phyloP scores from a whole-genome alignment of 2,113 vertebrate genomes.

The Sander lucioperca region DNA sequence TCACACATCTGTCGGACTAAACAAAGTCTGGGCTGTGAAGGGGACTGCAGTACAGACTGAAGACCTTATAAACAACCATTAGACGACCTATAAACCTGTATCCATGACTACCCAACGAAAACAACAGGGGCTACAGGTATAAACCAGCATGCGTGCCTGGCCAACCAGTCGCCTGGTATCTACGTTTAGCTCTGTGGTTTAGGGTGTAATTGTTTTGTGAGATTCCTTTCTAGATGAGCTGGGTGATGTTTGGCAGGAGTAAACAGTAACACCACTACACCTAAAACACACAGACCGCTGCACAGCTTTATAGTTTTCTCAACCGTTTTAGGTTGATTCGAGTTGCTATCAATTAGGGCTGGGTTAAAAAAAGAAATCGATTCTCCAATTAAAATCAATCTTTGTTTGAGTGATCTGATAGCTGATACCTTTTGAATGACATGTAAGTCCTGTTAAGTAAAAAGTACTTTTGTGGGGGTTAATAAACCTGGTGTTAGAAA shows the following conservation, averaged over 20 bases:
- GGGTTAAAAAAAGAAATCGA: no score
- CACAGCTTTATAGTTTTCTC: no score
- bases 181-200: background rate
- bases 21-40: background rate
- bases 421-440: no score
- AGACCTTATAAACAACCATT: background rate
- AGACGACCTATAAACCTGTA: slow-evolving; percentile 15
- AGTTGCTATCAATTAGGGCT: no score
- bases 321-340: no score
- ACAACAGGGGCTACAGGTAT: background rate
- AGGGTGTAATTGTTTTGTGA: no score
- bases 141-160: background rate
- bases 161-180: background rate
- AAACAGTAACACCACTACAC: background rate
- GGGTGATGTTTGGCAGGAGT: background rate
- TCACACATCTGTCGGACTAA: background rate
- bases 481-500: no score
- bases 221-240: background rate
- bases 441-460: no score
- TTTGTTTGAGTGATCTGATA: no score
- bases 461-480: no score
- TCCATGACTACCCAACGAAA: background rate
- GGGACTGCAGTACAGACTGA: background rate
- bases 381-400: no score
- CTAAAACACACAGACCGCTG: background rate